These are phyloP conservation scores for Myotis pilosus DNA, from an alignment of 2,797 vertebrate genomes.

Conservation along the genomic window DNA sequence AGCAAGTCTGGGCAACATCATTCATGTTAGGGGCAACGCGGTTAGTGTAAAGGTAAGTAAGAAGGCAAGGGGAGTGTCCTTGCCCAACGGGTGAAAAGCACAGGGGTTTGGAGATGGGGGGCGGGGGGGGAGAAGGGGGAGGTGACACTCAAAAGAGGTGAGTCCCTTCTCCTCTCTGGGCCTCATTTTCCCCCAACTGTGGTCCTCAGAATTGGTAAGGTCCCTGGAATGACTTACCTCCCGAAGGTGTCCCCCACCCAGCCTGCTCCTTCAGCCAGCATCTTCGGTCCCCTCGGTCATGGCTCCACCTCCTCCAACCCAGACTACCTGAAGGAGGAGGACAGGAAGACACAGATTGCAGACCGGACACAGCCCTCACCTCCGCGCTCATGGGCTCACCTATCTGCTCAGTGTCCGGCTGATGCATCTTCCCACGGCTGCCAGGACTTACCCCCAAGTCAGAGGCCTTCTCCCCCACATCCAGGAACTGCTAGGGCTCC, in stretches of 20 bases:
- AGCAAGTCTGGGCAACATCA: background rate
- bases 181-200: background rate
- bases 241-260: background rate
- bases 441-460: background rate
- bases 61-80: background rate
- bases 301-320: background rate
- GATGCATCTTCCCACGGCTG: background rate
- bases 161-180: background rate
- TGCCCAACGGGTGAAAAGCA: too few relatives aligned
- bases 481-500: background rate
- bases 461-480: background rate
- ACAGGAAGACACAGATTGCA: background rate
- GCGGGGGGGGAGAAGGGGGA: rapidly evolving
- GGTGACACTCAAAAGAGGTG: background rate
- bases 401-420: background rate
- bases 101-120: too few relatives aligned
- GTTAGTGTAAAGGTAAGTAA: background rate
- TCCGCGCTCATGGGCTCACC: background rate
- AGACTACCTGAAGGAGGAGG: conserved; percentile 34
- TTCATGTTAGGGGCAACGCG: background rate
- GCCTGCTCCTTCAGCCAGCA: background rate
- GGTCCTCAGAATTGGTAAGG: background rate
- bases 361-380: background rate
- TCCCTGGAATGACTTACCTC: background rate
- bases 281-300: background rate